Evolutionary conservation across 2,113 vertebrate species (phyloP).

Genomic region (Caloenas nicobarica): DNA sequence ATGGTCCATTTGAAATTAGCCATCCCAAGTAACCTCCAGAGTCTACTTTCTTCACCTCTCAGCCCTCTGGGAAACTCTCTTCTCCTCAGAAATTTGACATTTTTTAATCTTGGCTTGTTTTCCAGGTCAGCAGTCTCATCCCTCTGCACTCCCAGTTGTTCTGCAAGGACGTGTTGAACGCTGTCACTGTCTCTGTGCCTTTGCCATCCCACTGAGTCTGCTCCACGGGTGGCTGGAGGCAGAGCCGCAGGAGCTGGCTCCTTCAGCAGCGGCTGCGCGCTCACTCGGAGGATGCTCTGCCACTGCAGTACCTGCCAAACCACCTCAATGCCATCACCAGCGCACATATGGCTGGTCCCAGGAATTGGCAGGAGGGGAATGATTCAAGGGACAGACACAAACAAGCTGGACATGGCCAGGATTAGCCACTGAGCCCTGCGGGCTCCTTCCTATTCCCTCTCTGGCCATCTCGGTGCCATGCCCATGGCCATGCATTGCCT

Average conservation of each 20-base stretch:
- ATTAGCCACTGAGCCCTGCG: background rate
- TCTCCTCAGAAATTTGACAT: slow-evolving; percentile 18
- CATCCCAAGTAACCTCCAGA: background rate
- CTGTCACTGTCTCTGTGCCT: background rate
- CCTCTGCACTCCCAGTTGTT: background rate
- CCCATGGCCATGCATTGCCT: accelerated
- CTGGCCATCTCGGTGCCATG: background rate
- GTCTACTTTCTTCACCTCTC: background rate
- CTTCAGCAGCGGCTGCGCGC: background rate
- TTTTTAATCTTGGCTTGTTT: slow-evolving; percentile 37
- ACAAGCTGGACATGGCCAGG: background rate
- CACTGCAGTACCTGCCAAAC: background rate
- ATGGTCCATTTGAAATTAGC: background rate
- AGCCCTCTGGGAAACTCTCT: background rate
- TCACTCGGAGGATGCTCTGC: background rate
- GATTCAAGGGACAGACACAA: background rate
- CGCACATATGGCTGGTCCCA: accelerated
- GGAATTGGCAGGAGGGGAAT: background rate
- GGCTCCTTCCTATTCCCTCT: background rate
- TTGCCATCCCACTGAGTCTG: background rate
- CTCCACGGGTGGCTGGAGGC: background rate
- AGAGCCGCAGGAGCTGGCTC: background rate
- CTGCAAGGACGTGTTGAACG: background rate
- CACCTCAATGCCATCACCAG: background rate
- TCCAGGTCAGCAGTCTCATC: slow-evolving; percentile 9